Evolutionary conservation across 2,888 invertebrate species (phyloP).

Genomic region (Euzetes globulus): DNA sequence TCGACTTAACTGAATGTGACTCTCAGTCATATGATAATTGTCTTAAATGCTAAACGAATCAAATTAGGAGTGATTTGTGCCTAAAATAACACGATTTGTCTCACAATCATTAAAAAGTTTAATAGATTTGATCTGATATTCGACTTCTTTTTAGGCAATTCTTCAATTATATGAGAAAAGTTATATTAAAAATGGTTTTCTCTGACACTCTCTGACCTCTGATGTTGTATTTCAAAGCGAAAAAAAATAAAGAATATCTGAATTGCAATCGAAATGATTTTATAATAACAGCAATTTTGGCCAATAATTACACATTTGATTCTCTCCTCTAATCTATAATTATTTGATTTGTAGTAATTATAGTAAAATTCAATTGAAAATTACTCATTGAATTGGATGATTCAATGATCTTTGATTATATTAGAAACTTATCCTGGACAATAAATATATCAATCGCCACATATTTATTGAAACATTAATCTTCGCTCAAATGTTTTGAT

Average conservation of each 20-base stretch:
- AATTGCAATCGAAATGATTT: neutral
- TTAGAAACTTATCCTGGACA: neutral
- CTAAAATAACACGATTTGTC: no score
- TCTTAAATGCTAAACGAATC: no score
- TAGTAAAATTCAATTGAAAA: slow-evolving; percentile 8
- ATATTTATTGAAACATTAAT: slow-evolving; percentile 13
- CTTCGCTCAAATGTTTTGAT: neutral
- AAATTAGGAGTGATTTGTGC: no score
- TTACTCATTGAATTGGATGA: slow-evolving; percentile 3
- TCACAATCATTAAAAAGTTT: neutral
- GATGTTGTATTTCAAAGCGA: neutral
- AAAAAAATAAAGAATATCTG: neutral
- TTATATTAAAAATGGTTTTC: neutral
- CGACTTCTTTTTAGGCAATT: neutral
- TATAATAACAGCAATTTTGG: slow-evolving; percentile 9
- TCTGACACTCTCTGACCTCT: neutral
- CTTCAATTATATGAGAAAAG: neutral
- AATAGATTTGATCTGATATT: neutral
- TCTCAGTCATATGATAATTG: no score
- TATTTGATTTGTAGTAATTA: neutral
- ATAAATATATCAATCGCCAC: slow-evolving; percentile 18
- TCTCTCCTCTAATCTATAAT: slow-evolving; percentile 5
- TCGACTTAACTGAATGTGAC: no score
- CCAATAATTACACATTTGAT: neutral
- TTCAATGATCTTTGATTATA: neutral